Base-by-base conservation (phyloP, 2,113 vertebrate species). In the Pangasianodon gigas region DNA sequence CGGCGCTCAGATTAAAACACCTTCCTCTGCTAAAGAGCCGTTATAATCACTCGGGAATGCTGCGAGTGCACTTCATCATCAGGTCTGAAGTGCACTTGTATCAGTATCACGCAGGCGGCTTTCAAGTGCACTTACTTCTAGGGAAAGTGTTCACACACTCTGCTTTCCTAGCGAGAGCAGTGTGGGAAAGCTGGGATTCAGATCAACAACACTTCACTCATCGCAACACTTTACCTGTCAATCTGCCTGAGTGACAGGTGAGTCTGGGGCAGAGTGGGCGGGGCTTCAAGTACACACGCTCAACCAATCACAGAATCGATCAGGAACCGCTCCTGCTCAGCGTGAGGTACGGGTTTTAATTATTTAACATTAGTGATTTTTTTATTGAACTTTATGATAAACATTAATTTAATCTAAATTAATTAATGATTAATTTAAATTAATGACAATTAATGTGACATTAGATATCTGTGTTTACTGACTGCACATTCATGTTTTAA, bases 21-120 rank as follows among this genome's bases (percentile, higher is more conserved):
- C 8, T 24, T 18, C 71, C 71, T 75, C 37, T 44, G 71, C 37
- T 75, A 75, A 75, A 29, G 26, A 51, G 48, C 1, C 16, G 14
- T 54, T 54, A 11, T 32, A 52, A 81, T 81, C 79, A 81, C 79
- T 54, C 79, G 1, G 51, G 51, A 54, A 82, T 1, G 51, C 37
- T 82, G 51, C 2, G n/a, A 82, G 74, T 26, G 79, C 79, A 54
- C 79, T 82, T 54, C 51, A 54, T 82, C 79, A 82, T 54, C 29
- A 82, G 51, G 9, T 54, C 4, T 82, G 51, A 54, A 82, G 79
- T 82, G 79, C 79, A 82, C 79, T 82, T 1, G 11, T 14, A 26
- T 29, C 24, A 14, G 44, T 29, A 80, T 29, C 75, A 51, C 46
- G 24, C 75, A 80, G 44, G 24, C 46, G 11, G 75, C 24, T n/a